These are phyloP conservation scores for Hephaestus fuliginosus DNA, from an alignment of 2,797 vertebrate species.

Conservation along the genomic window DNA sequence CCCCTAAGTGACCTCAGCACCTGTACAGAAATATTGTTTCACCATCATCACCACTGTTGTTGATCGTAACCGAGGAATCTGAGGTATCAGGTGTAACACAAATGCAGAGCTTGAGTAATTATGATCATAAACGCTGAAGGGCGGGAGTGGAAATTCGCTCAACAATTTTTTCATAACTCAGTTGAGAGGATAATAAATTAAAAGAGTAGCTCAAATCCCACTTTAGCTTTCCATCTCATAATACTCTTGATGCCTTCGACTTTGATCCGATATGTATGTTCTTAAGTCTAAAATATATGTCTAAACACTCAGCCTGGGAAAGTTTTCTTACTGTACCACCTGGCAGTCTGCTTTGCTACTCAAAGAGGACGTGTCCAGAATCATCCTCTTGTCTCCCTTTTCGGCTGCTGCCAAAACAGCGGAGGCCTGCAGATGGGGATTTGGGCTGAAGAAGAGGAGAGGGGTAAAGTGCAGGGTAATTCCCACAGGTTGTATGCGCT, in stretches of 20 bases:
- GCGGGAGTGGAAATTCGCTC: constrained; percentile 56
- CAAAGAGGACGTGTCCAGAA: constrained; percentile 60
- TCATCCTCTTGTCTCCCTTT: constrained; percentile 58
- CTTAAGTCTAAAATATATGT: constrained; percentile 42
- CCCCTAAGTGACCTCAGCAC: constrained; percentile 70
- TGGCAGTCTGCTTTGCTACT: constrained; percentile 71
- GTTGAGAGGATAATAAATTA: constrained; percentile 65
- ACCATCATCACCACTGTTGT: constrained; percentile 38
- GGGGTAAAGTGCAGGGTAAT: constrained; percentile 48
- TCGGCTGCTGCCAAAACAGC: constrained; percentile 57
- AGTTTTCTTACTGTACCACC: constrained; percentile 64
- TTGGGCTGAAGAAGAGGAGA: constrained; percentile 28
- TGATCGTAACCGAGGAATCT: constrained; percentile 32
- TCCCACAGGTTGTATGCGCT: constrained; percentile 47
- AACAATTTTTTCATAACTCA: constrained; percentile 53
- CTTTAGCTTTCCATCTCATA: constrained; percentile 66
- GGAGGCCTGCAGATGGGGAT: constrained; percentile 51
- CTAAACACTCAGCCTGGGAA: constrained; percentile 68
- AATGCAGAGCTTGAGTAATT: constrained; percentile 28
- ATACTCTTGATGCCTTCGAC: constrained; percentile 55
- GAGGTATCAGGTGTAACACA: constrained; percentile 15
- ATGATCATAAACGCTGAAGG: constrained; percentile 42
- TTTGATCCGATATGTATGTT: constrained; percentile 60
- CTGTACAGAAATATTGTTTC: constrained; percentile 64
- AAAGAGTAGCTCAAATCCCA: constrained; percentile 61